These are phyloP conservation scores for Rotaria magnacalcarata DNA, from an alignment of 2,888 invertebrate species.

Conservation along the genomic window DNA sequence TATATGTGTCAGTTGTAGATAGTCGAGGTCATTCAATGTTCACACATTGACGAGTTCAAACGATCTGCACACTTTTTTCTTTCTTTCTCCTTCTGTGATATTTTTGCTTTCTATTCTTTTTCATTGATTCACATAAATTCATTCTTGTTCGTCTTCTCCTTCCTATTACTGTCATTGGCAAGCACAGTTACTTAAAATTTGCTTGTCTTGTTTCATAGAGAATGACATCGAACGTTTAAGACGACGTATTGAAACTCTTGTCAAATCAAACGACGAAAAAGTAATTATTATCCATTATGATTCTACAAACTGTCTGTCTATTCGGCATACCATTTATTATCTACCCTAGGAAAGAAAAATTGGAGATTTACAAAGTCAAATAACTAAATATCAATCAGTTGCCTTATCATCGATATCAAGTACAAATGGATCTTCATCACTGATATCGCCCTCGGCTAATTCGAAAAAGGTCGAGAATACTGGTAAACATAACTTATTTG, in stretches of 20 bases:
- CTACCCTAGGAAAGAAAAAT: neutral
- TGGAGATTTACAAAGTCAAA: conserved; percentile 20
- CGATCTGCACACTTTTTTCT: neutral
- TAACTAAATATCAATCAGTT: conserved; percentile 11
- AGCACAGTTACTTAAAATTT: neutral
- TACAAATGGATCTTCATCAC: neutral
- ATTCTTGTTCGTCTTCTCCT: neutral
- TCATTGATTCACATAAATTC: neutral
- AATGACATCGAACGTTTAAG: conserved; percentile 25
- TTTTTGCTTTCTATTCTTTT: neutral
- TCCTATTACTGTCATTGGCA: neutral
- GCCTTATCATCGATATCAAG: neutral
- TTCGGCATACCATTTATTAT: neutral
- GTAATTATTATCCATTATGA: neutral
- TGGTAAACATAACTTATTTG: neutral
- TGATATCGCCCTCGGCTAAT: neutral
- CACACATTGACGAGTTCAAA: neutral
- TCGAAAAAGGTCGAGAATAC: neutral
- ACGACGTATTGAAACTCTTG: conserved; percentile 28
- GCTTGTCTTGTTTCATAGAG: neutral
- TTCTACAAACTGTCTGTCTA: neutral
- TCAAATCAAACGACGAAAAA: conserved; percentile 34
- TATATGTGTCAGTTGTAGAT: neutral
- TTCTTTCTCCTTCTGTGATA: neutral
- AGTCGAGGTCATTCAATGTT: conserved; percentile 5